These are phyloP conservation scores for Drosophila mayri DNA, from an alignment of 1,140 invertebrate genomes.

Conservation along the genomic window DNA sequence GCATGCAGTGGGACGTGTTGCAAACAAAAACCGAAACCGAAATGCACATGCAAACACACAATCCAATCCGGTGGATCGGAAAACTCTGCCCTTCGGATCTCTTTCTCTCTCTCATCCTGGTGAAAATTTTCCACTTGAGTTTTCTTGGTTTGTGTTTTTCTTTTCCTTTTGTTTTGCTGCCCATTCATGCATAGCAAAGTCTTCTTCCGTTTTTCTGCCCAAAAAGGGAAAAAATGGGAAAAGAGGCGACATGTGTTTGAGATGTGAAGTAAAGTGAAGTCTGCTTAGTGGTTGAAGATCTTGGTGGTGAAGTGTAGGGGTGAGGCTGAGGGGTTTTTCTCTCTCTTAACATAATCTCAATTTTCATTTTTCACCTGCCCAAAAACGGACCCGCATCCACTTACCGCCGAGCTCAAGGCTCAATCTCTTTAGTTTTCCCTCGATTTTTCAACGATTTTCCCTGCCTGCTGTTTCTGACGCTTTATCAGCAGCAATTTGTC, in stretches of 20 bases:
- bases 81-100: slow-evolving; percentile 38
- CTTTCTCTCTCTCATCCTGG: slow-evolving; percentile 32
- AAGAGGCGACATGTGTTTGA: slow-evolving; percentile 75
- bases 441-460: slow-evolving; percentile 10
- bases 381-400: slow-evolving; percentile 74
- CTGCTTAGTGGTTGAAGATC: slow-evolving; percentile 25
- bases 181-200: slow-evolving; percentile 64
- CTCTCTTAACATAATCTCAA: slow-evolving; percentile 65
- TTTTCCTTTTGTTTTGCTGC: slow-evolving; percentile 15
- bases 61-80: slow-evolving; percentile 24
- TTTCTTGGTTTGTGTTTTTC: slow-evolving; percentile 39
- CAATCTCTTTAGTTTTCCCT: slow-evolving; percentile 16
- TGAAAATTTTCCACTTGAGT: slow-evolving; percentile 80
- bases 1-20: slow-evolving; percentile 64
- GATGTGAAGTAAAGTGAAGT: slow-evolving; percentile 34
- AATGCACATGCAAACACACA: slow-evolving; percentile 38
- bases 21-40: slow-evolving; percentile 64
- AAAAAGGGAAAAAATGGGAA: slow-evolving; percentile 30
- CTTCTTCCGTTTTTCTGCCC: slow-evolving; percentile 69
- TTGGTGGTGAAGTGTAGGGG: not conserved
- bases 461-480: slow-evolving; percentile 41
- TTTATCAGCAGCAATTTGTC: slow-evolving; percentile 80
- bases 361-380: slow-evolving; percentile 81
- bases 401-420: slow-evolving; percentile 43
- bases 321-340: slow-evolving; percentile 13